Evolutionary conservation across 2,797 vertebrate genomes (phyloP).

Genomic region (Choloepus didactylus): DNA sequence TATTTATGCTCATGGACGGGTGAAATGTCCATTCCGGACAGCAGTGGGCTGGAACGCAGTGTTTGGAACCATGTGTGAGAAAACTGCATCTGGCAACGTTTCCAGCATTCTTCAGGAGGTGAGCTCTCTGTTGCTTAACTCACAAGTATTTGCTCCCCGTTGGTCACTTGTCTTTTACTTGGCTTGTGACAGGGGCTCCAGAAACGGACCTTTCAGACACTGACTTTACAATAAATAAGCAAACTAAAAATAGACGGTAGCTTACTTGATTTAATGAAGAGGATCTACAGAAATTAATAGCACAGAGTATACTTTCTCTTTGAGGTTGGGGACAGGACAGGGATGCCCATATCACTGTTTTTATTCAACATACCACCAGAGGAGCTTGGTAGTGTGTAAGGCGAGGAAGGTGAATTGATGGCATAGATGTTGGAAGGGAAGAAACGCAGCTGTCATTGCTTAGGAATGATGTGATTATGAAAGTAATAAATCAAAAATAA

Average conservation of each 20-base stretch:
- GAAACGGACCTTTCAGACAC: neutral
- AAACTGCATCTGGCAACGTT: conserved; percentile 21
- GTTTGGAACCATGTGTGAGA: conserved; percentile 55
- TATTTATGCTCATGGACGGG: neutral
- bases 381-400: neutral
- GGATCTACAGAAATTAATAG: neutral
- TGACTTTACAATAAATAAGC: neutral
- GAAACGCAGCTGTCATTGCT: neutral
- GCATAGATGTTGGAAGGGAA: neutral
- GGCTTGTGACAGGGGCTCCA: neutral
- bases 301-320: neutral
- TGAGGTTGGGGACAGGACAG: neutral
- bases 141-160: neutral
- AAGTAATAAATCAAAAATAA: neutral
- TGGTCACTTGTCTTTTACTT: conserved; percentile 55
- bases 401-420: neutral
- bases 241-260: conserved; percentile 41
- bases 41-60: neutral
- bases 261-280: neutral
- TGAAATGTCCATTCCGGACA: conserved; percentile 5
- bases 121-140: conserved; percentile 37
- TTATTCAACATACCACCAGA: neutral
- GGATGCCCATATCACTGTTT: fast-evolving
- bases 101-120: neutral
- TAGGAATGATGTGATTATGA: neutral